Percentiles rank a stretch among this genome's conserved stretches.
phyloP scores from a whole-genome alignment of 92 coral and sea anemone species.

The Porites rus region DNA sequence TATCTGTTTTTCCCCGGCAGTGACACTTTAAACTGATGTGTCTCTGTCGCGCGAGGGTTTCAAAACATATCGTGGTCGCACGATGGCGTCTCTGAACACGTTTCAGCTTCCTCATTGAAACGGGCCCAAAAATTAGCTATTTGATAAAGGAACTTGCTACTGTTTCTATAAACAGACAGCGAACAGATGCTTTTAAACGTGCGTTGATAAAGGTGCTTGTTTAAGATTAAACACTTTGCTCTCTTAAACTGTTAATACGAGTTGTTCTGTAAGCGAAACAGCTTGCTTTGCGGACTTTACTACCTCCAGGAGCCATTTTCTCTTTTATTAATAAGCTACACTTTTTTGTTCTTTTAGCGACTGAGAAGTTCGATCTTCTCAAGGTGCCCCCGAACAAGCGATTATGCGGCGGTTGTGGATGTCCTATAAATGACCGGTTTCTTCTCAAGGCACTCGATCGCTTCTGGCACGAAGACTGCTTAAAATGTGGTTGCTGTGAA shows the following conservation, averaged over 20 bases:
- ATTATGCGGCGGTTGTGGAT: constrained; percentile 92
- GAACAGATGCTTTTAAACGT: background rate
- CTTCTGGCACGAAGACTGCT: constrained; percentile 99
- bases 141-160: background rate
- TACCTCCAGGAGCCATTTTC: background rate
- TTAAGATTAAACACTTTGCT: background rate
- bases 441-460: constrained; percentile 93
- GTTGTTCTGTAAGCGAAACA: background rate
- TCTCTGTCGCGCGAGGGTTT: background rate
- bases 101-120: background rate
- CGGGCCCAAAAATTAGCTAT: background rate
- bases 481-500: constrained; percentile 98
- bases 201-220: background rate
- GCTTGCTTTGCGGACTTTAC: background rate
- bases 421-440: constrained; percentile 88
- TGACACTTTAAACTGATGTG: constrained; percentile 20
- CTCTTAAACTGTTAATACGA: background rate
- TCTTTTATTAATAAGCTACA: background rate
- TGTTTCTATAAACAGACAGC: constrained; percentile 15
- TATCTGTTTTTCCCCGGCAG: constrained; percentile 30
- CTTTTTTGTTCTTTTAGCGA: constrained; percentile 20
- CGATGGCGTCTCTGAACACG: background rate
- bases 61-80: constrained; percentile 6
- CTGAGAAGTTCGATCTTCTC: constrained; percentile 76
- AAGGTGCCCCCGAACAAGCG: constrained; percentile 84